These are phyloP conservation scores for Neoseiulus cucumeris DNA, from an alignment of 1,140 invertebrate species.

Conservation along the genomic window DNA sequence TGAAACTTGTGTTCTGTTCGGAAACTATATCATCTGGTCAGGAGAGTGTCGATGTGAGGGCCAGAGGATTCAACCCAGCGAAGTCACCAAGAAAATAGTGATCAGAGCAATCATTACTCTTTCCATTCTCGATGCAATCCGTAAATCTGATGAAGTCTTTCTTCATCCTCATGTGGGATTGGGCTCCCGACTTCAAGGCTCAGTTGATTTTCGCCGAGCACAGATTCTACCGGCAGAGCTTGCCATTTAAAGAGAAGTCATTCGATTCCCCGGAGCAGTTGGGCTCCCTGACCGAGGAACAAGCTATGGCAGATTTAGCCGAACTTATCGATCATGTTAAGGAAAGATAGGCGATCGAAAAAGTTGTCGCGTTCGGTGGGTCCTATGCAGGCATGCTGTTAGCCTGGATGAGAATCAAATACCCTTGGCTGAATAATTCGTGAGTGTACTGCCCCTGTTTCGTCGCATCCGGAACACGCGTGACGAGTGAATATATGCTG, in stretches of 20 bases:
- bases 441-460: constrained; percentile 24
- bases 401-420: constrained; percentile 87
- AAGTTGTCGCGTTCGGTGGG: constrained; percentile 78
- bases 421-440: constrained; percentile 65
- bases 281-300: constrained; percentile 69
- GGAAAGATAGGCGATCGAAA: constrained; percentile 32
- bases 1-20: too few relatives aligned
- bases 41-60: too few relatives aligned
- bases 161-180: constrained; percentile 91
- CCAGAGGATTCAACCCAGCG: too few relatives aligned
- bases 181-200: constrained; percentile 54
- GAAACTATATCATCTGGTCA: too few relatives aligned
- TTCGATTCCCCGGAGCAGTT: constrained; percentile 29
- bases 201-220: constrained; percentile 83
- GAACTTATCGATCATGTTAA: constrained; percentile 49
- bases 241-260: constrained; percentile 64
- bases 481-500: too few relatives aligned
- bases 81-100: too few relatives aligned
- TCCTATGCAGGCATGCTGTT: constrained; percentile 91
- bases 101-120: too few relatives aligned
- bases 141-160: too few relatives aligned
- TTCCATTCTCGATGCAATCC: too few relatives aligned
- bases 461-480: not conserved
- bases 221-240: constrained; percentile 74
- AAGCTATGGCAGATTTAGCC: constrained; percentile 84